A percentile compares a stretch with the other conserved stretches of the same genome.
Conservation (phyloP, 2,113 vertebrate genomes). For the Corythaixoides concolor region DNA sequence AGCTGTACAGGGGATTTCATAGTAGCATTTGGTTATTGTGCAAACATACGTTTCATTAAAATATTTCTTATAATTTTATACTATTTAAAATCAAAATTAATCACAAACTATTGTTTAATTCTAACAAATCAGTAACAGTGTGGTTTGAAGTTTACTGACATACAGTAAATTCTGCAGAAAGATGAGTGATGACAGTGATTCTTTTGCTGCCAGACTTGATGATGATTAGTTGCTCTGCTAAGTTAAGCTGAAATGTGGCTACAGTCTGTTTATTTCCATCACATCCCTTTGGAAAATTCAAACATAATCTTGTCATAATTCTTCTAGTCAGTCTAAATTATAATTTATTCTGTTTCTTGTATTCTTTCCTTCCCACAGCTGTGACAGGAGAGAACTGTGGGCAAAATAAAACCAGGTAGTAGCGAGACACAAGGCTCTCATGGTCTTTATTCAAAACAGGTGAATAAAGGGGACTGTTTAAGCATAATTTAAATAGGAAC, state of each 20-base stretch:
- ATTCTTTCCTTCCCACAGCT: background rate
- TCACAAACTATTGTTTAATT: no score
- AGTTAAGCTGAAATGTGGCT: background rate
- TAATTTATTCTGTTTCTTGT: background rate
- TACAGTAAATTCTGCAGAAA: slow-evolving; percentile 35
- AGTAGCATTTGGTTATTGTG: no score
- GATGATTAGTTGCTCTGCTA: slow-evolving; percentile 17
- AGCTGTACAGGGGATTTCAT: no score
- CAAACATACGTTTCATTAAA: no score
- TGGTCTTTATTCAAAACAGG: background rate
- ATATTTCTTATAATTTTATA: no score
- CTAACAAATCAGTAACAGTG: no score
- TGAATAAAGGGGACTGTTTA: background rate
- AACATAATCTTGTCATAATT: background rate
- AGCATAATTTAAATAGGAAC: background rate
- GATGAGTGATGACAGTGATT: slow-evolving; percentile 16
- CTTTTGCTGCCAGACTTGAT: background rate
- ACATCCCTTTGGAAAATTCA: background rate
- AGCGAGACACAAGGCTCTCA: background rate
- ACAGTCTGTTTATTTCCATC: background rate
- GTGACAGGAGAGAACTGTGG: background rate
- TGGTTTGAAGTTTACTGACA: slow-evolving; percentile 47
- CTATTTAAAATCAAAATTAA: no score
- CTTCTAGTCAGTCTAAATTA: background rate
- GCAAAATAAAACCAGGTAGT: background rate